Base-by-base conservation (phyloP, 2,888 invertebrate species). In the Hemistola chrysoprasaria region DNA sequence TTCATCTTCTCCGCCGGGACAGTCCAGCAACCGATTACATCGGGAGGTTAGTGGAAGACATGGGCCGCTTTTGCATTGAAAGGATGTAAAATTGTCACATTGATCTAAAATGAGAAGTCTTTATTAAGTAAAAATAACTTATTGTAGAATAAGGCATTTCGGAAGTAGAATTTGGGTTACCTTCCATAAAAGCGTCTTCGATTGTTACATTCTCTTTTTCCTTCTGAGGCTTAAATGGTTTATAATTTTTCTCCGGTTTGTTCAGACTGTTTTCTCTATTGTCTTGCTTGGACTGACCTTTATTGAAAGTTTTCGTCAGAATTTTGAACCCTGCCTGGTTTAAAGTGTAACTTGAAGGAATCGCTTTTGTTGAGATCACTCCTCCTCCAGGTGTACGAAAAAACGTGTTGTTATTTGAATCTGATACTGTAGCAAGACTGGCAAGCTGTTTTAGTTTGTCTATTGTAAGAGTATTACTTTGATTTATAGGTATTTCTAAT, bases 21-120 rank as follows among this genome's bases (percentile, higher is more conserved):
- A 95, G 62, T 95, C 94, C 11, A 92, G 83, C 27, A 94, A 74
- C 63, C 93, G 92, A 63, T 95, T 94, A 66, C 94, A 95, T 47
- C 93, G 90, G 2, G 93, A 92, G 1, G 92, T 90, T 36, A 90
- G 65, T 0, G 93, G 90, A 11, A 94, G 74, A 63, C 94, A 94
- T 54, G 90, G 90, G 0, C 93, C 93, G 55, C 90, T 91, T 6
- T 80, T 72, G 69, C 94, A 94, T 20, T 82, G 90, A 40, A 92
- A 86, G 8, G 90, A 90, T 26, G 91, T 91, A 8, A 83, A 78
- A 34, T 78, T 82, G 53, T 90, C 85, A 62, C 76, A 84, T 53
- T 73, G 75, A 8, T 88, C 84, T 80, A 62, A 49, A 76, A 65
- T 16, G 21, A 24, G 32, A 16, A 3, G 16, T 3, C 4, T 16